phyloP scores from a whole-genome alignment of 2,113 vertebrate species.

The Phocoena phocoena region DNA sequence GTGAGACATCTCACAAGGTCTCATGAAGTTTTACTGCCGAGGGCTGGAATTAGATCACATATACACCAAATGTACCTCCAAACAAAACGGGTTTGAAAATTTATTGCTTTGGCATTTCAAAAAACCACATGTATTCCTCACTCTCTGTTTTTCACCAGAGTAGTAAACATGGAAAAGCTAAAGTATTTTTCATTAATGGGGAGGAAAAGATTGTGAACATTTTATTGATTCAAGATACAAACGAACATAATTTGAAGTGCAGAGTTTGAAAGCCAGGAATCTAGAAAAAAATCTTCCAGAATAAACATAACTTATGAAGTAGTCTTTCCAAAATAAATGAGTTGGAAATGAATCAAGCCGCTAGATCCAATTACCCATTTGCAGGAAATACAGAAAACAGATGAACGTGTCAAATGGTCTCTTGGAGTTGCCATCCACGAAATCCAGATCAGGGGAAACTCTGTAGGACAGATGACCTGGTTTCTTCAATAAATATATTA shows the following conservation, averaged over 20 bases:
- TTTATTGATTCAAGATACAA: conserved; percentile 36
- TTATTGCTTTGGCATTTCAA: conserved; percentile 18
- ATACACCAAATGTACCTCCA: background rate
- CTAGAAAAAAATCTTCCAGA: background rate
- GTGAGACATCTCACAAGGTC: background rate
- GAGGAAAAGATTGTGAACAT: background rate
- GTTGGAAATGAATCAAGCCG: background rate
- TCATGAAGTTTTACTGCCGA: background rate
- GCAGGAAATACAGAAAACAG: background rate
- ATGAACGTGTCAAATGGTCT: background rate
- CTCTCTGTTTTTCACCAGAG: background rate
- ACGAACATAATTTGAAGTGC: background rate
- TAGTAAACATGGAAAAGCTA: background rate
- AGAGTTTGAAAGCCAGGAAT: background rate
- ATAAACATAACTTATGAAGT: background rate
- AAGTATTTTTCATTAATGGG: background rate
- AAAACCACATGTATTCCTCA: background rate
- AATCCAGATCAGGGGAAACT: background rate
- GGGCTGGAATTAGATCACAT: background rate
- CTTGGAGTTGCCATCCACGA: background rate
- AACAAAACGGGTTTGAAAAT: background rate
- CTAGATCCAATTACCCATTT: background rate
- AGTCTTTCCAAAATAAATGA: background rate
- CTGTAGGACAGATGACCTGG: background rate
- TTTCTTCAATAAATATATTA: background rate